Conservation (phyloP, 1,140 invertebrate genomes). For the Trachymyrmex cornetzi region DNA sequence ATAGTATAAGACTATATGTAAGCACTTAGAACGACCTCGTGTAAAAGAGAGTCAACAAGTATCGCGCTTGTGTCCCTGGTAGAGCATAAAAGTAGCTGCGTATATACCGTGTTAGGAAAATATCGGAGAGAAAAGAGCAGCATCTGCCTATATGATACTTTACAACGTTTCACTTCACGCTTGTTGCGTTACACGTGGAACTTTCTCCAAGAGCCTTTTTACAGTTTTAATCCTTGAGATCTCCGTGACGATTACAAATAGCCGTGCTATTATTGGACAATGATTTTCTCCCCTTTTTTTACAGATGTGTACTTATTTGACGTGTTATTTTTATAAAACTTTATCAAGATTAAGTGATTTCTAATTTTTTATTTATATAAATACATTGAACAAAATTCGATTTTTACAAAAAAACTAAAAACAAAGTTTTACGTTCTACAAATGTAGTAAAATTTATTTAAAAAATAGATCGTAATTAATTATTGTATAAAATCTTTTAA, state of each 20-base stretch:
- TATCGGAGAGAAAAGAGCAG: constrained; percentile 53
- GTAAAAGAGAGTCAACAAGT: constrained; percentile 48
- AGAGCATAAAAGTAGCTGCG: constrained; percentile 28
- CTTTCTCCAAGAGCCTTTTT: constrained; percentile 5
- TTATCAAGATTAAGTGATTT: neutral
- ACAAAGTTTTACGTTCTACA: neutral
- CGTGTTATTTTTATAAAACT: neutral
- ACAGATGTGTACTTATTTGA: neutral
- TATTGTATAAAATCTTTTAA: neutral
- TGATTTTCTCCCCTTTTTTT: neutral
- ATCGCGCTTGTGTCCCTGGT: neutral
- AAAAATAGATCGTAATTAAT: neutral
- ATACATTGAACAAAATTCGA: neutral
- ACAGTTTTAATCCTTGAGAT: constrained; percentile 6
- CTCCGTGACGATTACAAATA: neutral
- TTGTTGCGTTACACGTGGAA: constrained; percentile 37
- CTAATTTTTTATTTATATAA: neutral
- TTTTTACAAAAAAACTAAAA: neutral
- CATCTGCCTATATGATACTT: constrained; percentile 29
- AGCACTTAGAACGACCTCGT: constrained; percentile 31
- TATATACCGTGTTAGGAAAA: constrained; percentile 31
- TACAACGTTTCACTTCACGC: constrained; percentile 10
- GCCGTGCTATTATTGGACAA: neutral
- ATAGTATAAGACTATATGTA: constrained; percentile 22
- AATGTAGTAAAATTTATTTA: neutral